phyloP scores from a whole-genome alignment of 2,113 vertebrate genomes.

The Prunella fulvescens region DNA sequence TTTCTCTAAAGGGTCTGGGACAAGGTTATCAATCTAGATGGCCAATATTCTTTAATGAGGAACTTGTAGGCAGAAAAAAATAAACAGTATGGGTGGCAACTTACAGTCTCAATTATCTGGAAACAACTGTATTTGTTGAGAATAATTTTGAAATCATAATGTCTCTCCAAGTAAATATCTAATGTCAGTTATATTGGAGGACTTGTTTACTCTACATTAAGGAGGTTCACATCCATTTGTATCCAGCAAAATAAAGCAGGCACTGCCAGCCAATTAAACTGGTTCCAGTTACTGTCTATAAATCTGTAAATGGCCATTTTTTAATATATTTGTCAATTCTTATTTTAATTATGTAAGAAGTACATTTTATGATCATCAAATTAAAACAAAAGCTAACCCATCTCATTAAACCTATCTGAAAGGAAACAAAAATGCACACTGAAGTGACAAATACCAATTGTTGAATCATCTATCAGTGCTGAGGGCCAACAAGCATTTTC shows the following conservation, averaged over 20 bases:
- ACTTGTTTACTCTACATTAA: neutral
- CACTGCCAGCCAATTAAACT: neutral
- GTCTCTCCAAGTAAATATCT: neutral
- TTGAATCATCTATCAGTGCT: neutral
- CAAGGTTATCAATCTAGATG: neutral
- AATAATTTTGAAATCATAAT: neutral
- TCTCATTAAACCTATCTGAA: neutral
- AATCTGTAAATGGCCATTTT: neutral
- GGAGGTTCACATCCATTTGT: neutral
- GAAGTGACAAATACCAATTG: neutral
- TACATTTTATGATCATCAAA: neutral
- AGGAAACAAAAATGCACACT: neutral
- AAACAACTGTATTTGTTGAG: neutral
- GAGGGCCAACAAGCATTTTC: neutral
- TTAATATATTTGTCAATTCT: neutral
- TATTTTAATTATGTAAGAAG: neutral
- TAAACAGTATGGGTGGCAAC: neutral
- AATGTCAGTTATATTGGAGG: neutral
- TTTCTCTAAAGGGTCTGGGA: neutral
- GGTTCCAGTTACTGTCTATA: neutral
- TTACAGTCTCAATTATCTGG: neutral
- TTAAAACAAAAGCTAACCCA: neutral
- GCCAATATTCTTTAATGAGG: neutral
- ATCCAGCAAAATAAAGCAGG: neutral
- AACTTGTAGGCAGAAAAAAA: neutral